Evolutionary conservation across 2,888 invertebrate species (phyloP).

Genomic region (Drosophila multiciliata): DNA sequence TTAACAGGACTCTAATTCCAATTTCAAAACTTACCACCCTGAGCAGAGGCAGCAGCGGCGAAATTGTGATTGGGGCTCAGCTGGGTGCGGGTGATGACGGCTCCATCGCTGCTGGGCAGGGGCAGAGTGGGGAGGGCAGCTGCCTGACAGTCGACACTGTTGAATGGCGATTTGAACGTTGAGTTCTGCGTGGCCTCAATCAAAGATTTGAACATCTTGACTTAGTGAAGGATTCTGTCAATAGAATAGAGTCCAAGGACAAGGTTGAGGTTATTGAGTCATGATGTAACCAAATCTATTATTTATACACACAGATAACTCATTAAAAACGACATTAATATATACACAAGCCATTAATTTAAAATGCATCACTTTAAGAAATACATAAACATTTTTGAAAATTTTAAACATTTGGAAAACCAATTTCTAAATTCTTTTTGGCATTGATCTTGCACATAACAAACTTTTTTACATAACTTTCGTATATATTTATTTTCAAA

Average conservation of each 20-base stretch:
- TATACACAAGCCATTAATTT: background rate
- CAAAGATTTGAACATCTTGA: constrained; percentile 86
- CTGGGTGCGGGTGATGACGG: constrained; percentile 47
- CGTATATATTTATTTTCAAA: constrained; percentile 31
- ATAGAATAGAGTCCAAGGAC: constrained; percentile 8
- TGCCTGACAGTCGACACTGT: constrained; percentile 87
- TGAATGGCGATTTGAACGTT: constrained; percentile 88
- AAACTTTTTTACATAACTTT: constrained; percentile 67
- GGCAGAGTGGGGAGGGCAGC: constrained; percentile 65
- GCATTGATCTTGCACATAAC: constrained; percentile 52
- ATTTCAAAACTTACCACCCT: constrained; percentile 76
- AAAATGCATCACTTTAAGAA: background rate
- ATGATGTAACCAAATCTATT: constrained; percentile 62
- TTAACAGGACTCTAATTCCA: background rate
- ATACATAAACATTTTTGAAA: background rate
- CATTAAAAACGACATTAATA: background rate
- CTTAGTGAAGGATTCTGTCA: constrained; percentile 37
- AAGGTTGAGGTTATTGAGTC: constrained; percentile 56
- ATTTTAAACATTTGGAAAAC: background rate
- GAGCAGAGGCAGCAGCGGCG: constrained; percentile 79
- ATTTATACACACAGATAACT: background rate
- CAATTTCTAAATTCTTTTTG: background rate
- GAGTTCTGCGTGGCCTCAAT: constrained; percentile 88
- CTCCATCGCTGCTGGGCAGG: constrained; percentile 45
- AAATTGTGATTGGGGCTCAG: constrained; percentile 80